Percentiles rank a stretch among this genome's conserved stretches.
Evolutionary conservation across 1,140 invertebrate genomes (phyloP).

Genomic region (Brachionus sp.): DNA sequence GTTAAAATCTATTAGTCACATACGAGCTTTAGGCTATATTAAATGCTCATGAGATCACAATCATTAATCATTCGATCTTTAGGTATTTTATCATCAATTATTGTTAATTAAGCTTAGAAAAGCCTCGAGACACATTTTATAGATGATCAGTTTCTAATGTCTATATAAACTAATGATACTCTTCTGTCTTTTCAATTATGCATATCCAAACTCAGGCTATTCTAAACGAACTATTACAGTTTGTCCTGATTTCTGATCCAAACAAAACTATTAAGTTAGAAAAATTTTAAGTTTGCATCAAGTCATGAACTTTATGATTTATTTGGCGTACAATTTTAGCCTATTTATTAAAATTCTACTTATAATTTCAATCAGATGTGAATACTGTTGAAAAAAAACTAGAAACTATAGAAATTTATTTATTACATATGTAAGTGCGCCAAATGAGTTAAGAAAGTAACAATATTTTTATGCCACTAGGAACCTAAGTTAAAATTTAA

Average conservation of each 20-base stretch:
- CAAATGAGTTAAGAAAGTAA: no score
- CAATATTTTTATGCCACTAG: no score
- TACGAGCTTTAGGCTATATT: not conserved
- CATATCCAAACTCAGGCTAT: not conserved
- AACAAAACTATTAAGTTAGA: not conserved
- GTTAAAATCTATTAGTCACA: not conserved
- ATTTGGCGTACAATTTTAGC: not conserved
- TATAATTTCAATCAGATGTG: not conserved
- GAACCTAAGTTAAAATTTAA: no score
- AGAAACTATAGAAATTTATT: not conserved
- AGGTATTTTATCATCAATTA: not conserved
- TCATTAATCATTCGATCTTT: not conserved
- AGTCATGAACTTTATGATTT: not conserved
- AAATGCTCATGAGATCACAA: not conserved
- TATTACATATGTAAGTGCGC: no score
- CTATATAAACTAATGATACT: not conserved
- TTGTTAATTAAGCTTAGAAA: not conserved
- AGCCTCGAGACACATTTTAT: not conserved
- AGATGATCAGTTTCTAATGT: not conserved
- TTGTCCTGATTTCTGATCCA: not conserved
- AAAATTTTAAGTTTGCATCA: not conserved
- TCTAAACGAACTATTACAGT: not conserved
- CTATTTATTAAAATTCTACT: not conserved
- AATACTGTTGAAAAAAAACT: not conserved
- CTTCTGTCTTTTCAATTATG: not conserved